Percentiles rank a stretch among this genome's conserved stretches.
Evolutionary conservation across 2,113 vertebrate species (phyloP).

Genomic region (Nycticorax nycticorax): DNA sequence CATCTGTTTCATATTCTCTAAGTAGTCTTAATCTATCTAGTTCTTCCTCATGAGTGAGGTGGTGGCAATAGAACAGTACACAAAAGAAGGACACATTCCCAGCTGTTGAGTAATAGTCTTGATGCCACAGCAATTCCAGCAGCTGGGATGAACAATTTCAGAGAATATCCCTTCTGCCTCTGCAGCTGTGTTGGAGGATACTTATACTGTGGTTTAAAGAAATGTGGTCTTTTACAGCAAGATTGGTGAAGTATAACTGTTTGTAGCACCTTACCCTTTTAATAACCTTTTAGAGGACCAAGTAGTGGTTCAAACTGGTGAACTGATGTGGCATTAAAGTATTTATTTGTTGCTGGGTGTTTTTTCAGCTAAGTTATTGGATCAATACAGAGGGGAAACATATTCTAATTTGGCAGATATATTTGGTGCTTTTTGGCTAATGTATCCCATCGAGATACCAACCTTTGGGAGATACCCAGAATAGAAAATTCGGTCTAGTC

Average conservation of each 20-base stretch:
- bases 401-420: neutral
- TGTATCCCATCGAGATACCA: neutral
- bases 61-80: neutral
- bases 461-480: neutral
- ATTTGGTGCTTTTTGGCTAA: neutral
- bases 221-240: neutral
- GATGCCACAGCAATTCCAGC: neutral
- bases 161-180: neutral
- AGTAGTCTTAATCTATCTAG: neutral
- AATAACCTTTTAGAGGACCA: rapidly evolving
- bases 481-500: neutral
- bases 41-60: neutral
- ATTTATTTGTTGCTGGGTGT: neutral
- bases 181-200: neutral
- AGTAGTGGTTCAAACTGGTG: neutral
- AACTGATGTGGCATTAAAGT: neutral
- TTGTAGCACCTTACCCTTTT: neutral
- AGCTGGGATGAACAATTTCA: neutral
- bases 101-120: neutral
- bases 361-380: neutral
- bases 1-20: neutral
- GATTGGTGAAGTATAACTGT: neutral
- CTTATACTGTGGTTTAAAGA: neutral
- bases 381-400: neutral
- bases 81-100: neutral